Evolutionary conservation across 53 echinoderm and acorn worm species (phyloP).

Genomic region (Actinopyga echinites): DNA sequence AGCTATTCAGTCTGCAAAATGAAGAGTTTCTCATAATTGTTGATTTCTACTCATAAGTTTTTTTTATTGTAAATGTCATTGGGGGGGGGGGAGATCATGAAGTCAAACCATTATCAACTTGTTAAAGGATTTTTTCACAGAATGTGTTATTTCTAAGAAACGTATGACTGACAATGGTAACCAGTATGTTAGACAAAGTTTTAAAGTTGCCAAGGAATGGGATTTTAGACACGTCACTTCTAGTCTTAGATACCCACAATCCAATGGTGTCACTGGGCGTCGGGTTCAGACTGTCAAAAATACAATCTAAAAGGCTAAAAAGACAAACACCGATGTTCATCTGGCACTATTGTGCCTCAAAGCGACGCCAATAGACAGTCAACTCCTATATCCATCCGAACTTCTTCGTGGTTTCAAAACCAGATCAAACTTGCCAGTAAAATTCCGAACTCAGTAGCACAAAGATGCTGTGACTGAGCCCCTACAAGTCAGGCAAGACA

Average conservation of each 20-base stretch:
- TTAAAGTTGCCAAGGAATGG: constrained; percentile 66
- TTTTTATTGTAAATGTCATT: too few relatives aligned
- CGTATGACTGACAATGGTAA: constrained; percentile 66
- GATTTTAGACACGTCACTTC: constrained; percentile 68
- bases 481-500: constrained; percentile 32
- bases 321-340: constrained; percentile 22
- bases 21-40: constrained; percentile 57
- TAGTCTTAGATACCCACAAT: constrained; percentile 64
- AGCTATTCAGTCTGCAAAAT: too few relatives aligned
- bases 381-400: constrained; percentile 55
- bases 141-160: constrained; percentile 65
- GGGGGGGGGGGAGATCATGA: constrained; percentile 17
- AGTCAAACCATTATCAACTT: constrained; percentile 51
- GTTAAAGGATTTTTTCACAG: constrained; percentile 50
- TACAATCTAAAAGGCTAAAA: constrained; percentile 55
- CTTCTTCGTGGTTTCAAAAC: constrained; percentile 35
- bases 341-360: constrained; percentile 57
- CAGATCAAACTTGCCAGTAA: constrained; percentile 31
- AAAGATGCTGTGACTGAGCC: background rate
- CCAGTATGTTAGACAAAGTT: constrained; percentile 52
- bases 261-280: constrained; percentile 67
- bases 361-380: constrained; percentile 58
- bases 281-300: constrained; percentile 66
- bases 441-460: constrained; percentile 22
- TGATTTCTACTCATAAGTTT: constrained; percentile 59